Evolutionary conservation across 2,888 invertebrate species (phyloP).

Genomic region (Eulithis testata): DNA sequence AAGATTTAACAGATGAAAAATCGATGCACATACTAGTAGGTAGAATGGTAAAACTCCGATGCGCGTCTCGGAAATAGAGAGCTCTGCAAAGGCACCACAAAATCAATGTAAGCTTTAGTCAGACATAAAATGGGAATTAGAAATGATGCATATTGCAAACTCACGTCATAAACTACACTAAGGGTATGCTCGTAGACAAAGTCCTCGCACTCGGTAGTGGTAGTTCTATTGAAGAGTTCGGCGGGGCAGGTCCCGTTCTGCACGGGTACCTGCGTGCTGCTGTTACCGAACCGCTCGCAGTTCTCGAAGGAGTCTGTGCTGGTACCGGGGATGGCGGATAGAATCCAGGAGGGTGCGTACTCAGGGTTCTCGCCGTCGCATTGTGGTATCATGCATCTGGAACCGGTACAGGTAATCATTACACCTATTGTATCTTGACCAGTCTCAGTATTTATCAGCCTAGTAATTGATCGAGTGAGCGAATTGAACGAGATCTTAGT

Average conservation of each 20-base stretch:
- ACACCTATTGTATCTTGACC: too few relatives aligned
- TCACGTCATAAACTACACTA: slow-evolving; percentile 75
- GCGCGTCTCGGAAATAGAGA: too few relatives aligned
- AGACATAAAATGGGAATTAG: too few relatives aligned
- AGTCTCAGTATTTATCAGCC: too few relatives aligned
- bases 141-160: slow-evolving; percentile 37
- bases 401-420: not conserved
- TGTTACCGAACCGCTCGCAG: slow-evolving; percentile 61
- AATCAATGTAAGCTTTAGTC: too few relatives aligned
- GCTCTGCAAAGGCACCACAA: too few relatives aligned
- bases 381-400: slow-evolving; percentile 66
- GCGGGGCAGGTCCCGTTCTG: slow-evolving; percentile 59
- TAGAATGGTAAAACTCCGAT: too few relatives aligned
- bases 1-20: too few relatives aligned
- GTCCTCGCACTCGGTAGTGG: slow-evolving; percentile 53
- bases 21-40: too few relatives aligned
- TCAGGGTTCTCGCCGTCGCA: slow-evolving; percentile 63
- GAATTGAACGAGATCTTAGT: too few relatives aligned
- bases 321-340: slow-evolving; percentile 63
- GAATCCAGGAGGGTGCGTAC: slow-evolving; percentile 63
- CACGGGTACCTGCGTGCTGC: slow-evolving; percentile 30
- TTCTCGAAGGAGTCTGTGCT: slow-evolving; percentile 57
- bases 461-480: too few relatives aligned
- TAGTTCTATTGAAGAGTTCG: slow-evolving; percentile 57
- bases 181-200: slow-evolving; percentile 69